phyloP scores from a whole-genome alignment of 1,140 invertebrate species.

The Teleopsis dalmanni region DNA sequence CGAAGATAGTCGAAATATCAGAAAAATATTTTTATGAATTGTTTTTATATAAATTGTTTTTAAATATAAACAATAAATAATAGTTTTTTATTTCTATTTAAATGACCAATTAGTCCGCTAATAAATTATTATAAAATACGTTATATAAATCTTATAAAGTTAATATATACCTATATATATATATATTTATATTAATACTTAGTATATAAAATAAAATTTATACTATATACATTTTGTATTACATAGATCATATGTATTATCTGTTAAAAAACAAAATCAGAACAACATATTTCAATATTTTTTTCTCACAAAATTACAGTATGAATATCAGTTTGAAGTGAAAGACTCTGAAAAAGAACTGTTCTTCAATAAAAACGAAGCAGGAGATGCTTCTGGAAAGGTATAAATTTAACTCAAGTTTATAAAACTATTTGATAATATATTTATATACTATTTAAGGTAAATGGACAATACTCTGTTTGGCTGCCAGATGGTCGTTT shows the following conservation, averaged over 20 bases:
- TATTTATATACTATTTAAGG: constrained; percentile 9
- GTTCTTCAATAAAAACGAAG: constrained; percentile 58
- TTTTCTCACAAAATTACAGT: constrained; percentile 34
- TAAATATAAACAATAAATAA: too few species aligned
- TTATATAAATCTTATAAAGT: too few species aligned
- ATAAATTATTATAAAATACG: too few species aligned
- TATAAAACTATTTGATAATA: not conserved
- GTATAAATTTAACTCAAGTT: constrained; percentile 25
- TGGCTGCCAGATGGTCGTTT: constrained; percentile 58
- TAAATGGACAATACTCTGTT: constrained; percentile 56
- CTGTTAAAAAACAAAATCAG: not conserved
- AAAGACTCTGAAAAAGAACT: constrained; percentile 57
- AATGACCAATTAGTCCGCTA: too few species aligned
- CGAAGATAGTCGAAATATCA: too few species aligned
- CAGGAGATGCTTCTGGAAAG: constrained; percentile 53
- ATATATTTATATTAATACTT: not conserved
- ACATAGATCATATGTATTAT: not conserved
- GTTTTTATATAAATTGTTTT: too few species aligned
- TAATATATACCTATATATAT: too few species aligned
- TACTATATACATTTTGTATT: not conserved
- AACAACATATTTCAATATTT: not conserved
- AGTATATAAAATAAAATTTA: not conserved
- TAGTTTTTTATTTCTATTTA: too few species aligned
- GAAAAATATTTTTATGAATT: too few species aligned
- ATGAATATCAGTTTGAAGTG: constrained; percentile 64